These are phyloP conservation scores for Neolamprologus longior DNA, from an alignment of 2,113 vertebrate genomes.

Conservation along the genomic window DNA sequence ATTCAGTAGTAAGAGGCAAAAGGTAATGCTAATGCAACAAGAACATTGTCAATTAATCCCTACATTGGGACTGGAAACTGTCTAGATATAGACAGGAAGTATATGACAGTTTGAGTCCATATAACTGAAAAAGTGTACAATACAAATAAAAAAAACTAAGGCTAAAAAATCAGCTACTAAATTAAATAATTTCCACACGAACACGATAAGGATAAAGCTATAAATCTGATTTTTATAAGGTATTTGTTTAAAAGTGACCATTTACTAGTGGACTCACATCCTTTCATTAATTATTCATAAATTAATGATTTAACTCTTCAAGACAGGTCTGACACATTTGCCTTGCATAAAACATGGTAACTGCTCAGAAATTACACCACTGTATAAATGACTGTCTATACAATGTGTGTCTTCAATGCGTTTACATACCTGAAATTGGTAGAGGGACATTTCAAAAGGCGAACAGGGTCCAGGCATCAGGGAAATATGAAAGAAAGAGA, in stretches of 20 bases:
- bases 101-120: not conserved
- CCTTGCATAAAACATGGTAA: not conserved
- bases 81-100: not conserved
- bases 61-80: not conserved
- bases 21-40: not conserved
- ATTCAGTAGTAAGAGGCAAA: not conserved
- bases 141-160: not conserved
- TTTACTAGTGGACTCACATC: not conserved
- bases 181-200: not conserved
- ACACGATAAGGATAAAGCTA: not conserved
- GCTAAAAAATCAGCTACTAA: not conserved
- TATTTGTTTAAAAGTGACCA: not conserved
- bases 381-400: not conserved
- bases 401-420: not conserved
- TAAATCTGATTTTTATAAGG: not conserved
- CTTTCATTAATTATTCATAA: not conserved
- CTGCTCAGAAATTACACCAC: not conserved
- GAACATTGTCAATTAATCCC: not conserved
- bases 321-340: not conserved
- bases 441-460: not conserved
- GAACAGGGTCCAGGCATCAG: not conserved
- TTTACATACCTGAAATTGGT: slow-evolving; percentile 48
- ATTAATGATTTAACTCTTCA: not conserved
- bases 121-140: not conserved
- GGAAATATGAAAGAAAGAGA: slow-evolving; percentile 26